Base-by-base conservation (phyloP, 2,113 vertebrate species). In the Gasterosteus aculeatus region DNA sequence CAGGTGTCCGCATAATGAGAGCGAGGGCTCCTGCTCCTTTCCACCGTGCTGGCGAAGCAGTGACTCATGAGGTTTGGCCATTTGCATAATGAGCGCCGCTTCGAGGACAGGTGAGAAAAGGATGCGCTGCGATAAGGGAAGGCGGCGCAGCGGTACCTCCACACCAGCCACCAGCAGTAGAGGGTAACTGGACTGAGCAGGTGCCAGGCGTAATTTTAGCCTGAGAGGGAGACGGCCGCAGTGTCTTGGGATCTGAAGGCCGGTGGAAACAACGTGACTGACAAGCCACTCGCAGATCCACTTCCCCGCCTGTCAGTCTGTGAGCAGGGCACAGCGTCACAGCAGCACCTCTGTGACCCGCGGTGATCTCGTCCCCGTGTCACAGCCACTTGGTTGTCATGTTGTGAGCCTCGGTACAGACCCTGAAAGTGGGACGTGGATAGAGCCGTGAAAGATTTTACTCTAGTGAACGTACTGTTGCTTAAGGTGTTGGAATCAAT, bases 121-220 rank as follows among this genome's bases (percentile, higher is more conserved):
- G 26, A 2, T 41, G 16, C 11, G n/a, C 41, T 54, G 54, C 0
- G 47, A 68, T 29, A 68, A 72, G 70, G 12, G 64, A 22, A 2
- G 14, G 49, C 53, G 3, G 0, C 29, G 26, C 8, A 29, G 19
- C 2, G 0, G 66, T 16, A 44, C 3, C 54, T 51, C 59, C 44
- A 41, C 14, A 73, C 44, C n/a, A 65, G 57, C 61, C 33, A 66
- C 59, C 51, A 69, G 70, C 57, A n/a, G 47, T 38, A 14, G 80
- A 92, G 39, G 58, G n/a, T 90, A 85, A 91, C 76, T 75, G 77
- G 74, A 88, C 69, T 74, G 82, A 88, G 83, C 86, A 89, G 88
- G 77, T 83, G 84, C 70, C 87, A 90, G 82, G 78, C 62, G 9
- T 65, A 5, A 82, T 83, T 84, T 77, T 56, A 69, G 63, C 8